Conservation (phyloP, 2,797 vertebrate species). For the Danio albolineatus region DNA sequence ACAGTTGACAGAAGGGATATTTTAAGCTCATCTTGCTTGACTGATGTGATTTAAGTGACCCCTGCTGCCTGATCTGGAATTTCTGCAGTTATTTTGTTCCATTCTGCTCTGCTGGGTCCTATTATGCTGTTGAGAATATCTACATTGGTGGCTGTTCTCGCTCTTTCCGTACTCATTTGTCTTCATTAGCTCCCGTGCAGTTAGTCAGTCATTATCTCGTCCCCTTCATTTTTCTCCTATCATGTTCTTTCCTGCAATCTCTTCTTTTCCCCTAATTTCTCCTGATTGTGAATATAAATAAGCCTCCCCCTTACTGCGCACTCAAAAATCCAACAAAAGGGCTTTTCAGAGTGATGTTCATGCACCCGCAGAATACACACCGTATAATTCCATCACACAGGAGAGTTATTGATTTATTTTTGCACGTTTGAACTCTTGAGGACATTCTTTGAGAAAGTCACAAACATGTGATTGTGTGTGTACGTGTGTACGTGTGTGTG, state of each 20-base stretch:
- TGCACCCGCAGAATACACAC: constrained; percentile 9
- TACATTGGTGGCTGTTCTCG: neutral
- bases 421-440: neutral
- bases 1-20: constrained; percentile 14
- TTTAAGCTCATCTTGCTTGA: constrained; percentile 34
- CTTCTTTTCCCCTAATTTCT: neutral
- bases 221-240: neutral
- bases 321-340: constrained; percentile 41
- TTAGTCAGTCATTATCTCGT: constrained; percentile 25
- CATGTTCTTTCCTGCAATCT: neutral
- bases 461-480: neutral
- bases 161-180: constrained; percentile 23
- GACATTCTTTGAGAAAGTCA: neutral
- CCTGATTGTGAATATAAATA: constrained; percentile 39
- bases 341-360: constrained; percentile 46
- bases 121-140: neutral
- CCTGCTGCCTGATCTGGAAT: neutral
- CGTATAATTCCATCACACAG: constrained; percentile 27
- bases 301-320: neutral
- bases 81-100: neutral
- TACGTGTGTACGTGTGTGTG: neutral
- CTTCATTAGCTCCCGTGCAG: constrained; percentile 18
- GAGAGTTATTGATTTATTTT: constrained; percentile 24
- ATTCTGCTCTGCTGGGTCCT: neutral
- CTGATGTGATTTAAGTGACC: constrained; percentile 13